Evolutionary conservation across 2,888 invertebrate species (phyloP).

Genomic region (Ephialtes manifestator): DNA sequence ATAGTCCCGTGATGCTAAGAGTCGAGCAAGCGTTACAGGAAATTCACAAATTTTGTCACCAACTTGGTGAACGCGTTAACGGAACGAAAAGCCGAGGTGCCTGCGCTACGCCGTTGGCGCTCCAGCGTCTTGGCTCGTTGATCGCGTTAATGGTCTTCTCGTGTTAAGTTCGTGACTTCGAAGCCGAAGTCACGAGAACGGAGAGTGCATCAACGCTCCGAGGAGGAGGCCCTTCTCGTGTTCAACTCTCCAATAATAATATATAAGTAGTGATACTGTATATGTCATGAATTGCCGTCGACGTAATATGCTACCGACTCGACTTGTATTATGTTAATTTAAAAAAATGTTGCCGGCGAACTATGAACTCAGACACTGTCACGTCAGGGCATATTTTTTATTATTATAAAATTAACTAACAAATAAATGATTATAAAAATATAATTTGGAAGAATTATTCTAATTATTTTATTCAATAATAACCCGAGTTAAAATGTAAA

Average conservation of each 20-base stretch:
- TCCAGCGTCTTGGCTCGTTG: constrained; percentile 79
- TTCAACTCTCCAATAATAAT: constrained; percentile 31
- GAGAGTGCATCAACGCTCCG: constrained; percentile 1
- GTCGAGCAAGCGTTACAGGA: constrained; percentile 16
- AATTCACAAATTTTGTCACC: constrained; percentile 58
- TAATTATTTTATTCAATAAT: too few relatives aligned
- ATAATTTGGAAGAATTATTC: too few relatives aligned
- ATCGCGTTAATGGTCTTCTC: constrained; percentile 80
- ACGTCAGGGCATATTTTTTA: too few relatives aligned
- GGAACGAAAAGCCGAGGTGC: constrained; percentile 57
- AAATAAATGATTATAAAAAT: too few relatives aligned
- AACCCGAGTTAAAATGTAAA: too few relatives aligned
- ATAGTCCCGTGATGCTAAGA: constrained; percentile 42
- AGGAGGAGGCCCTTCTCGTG: constrained; percentile 5
- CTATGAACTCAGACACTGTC: too few relatives aligned
- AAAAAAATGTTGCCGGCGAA: not conserved
- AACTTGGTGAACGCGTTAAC: constrained; percentile 62
- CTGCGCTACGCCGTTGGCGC: constrained; percentile 42
- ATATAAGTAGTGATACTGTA: constrained; percentile 17
- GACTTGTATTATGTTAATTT: not conserved
- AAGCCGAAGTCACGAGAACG: constrained; percentile 55
- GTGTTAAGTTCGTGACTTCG: constrained; percentile 73
- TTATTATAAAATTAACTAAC: too few relatives aligned
- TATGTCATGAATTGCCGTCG: constrained; percentile 6
- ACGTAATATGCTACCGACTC: constrained; percentile 15